A percentile compares a stretch with the other conserved stretches of the same genome.
Conservation (phyloP, 37 sponge, comb jelly and placozoan genomes). For the Ephydatia muelleri region DNA sequence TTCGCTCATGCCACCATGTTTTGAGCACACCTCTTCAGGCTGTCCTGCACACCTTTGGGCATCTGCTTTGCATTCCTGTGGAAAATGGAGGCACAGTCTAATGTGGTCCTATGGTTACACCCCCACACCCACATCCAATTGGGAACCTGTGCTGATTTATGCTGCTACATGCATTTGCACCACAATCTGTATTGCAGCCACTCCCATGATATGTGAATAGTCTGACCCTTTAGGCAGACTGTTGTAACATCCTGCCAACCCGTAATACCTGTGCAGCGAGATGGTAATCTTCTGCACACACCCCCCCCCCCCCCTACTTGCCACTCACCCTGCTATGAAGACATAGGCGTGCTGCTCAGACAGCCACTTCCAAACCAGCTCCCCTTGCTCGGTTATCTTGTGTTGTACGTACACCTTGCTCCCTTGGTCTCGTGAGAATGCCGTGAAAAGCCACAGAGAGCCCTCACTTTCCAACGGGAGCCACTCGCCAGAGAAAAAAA, state of each 20-base stretch:
- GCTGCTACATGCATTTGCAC: not conserved
- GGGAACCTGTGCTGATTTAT: no score
- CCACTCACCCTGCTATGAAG: conserved; percentile 88
- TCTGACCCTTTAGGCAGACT: no score
- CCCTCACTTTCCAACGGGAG: conserved; percentile 18
- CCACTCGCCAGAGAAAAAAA: conserved; percentile 90
- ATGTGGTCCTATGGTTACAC: not conserved
- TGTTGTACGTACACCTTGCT: conserved; percentile 96
- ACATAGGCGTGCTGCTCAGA: conserved; percentile 56
- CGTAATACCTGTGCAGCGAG: no score
- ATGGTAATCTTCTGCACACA: no score
- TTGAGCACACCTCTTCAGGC: conserved; percentile 48
- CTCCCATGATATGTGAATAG: no score
- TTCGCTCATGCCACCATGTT: conserved; percentile 38
- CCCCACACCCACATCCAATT: not conserved
- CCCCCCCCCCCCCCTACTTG: not conserved
- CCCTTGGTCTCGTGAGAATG: conserved; percentile 94
- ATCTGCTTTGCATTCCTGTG: conserved; percentile 88
- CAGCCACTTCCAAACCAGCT: conserved; percentile 76
- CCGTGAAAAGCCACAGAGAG: conserved; percentile 67
- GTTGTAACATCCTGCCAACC: no score
- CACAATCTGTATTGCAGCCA: not conserved
- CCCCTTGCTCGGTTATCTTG: conserved; percentile 66
- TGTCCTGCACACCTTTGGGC: conserved; percentile 83
- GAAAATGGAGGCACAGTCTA: not conserved